Evolutionary conservation across 1,140 invertebrate species (phyloP), one percentile per base, ranked within the genome.

Genomic region (Tigriopus japonicus): DNA sequence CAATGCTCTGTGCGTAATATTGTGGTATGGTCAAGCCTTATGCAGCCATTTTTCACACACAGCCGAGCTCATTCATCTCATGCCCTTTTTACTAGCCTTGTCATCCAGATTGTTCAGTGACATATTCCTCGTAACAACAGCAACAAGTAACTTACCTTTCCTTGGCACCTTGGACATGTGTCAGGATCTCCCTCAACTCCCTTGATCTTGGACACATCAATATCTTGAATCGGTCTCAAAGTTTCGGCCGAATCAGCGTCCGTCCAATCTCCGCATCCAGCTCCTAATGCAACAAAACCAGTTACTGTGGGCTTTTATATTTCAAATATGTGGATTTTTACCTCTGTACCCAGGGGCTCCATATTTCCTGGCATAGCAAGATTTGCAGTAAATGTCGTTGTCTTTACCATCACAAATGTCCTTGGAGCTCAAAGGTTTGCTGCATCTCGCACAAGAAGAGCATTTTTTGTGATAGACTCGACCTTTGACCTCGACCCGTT

Each of bases 401-500:
- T 93, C 87, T 58, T 92, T 91, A 62, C 79, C 86, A 66, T 94
- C 90, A 69, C 87, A 88, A 56, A 90, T 77, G 67, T 87, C 94
- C 64, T 89, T 93, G 67, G 86, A 90, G 74, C 96, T 92, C 68
- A 98, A 77, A 66, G 90, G 87, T 73, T 87, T 87, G 67, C 84
- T 81, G 74, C 93, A 98, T 63, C 86, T 83, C 68, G 82, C 81
- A 74, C 93, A 98, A 74, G 81, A 85, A 80, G 96, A 95, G 76
- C 93, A 98, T 64, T 87, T 77, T 73, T 86, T 90, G 76, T 98
- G 92, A 87, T 88, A 97, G 69, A 91, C 80, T 71, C 78, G 52
- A 6, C 87, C 87, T 70, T 90, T 90, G 66, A 87, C 88, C 42
- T 92, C 76, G 74, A 90, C 87, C 73, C 91, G 87, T 72, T 94